These are phyloP conservation scores for Pao palembangensis DNA, from an alignment of 2,113 vertebrate genomes.

Conservation along the genomic window DNA sequence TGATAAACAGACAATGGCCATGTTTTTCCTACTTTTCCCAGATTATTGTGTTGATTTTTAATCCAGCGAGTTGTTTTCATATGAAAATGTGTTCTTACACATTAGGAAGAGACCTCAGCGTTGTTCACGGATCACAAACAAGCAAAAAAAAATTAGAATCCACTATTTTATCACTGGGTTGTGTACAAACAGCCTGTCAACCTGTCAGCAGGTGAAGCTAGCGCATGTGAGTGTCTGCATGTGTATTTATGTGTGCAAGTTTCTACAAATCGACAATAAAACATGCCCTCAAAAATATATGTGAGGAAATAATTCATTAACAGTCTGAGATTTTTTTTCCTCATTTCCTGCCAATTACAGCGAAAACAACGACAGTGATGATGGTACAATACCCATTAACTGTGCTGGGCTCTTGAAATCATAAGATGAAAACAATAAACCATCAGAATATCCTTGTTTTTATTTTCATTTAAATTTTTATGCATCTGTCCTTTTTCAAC, in stretches of 20 bases:
- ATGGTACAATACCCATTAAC: constrained; percentile 53
- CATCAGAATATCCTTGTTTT: constrained; percentile 48
- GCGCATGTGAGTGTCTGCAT: constrained; percentile 14
- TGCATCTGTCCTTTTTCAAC: constrained; percentile 31
- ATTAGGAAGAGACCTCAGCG: constrained; percentile 22
- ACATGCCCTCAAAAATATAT: constrained; percentile 48
- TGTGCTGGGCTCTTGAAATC: constrained; percentile 36
- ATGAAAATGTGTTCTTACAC: constrained; percentile 19
- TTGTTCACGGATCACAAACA: constrained; percentile 24
- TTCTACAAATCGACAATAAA: constrained; percentile 40
- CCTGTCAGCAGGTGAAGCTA: constrained; percentile 33
- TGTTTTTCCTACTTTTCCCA: neutral
- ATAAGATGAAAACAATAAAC: constrained; percentile 51
- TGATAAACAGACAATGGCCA: too few relatives aligned
- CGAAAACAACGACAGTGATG: constrained; percentile 56
- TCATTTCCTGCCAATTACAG: constrained; percentile 68
- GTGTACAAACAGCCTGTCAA: constrained; percentile 3
- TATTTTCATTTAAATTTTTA: constrained; percentile 54
- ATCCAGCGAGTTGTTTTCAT: constrained; percentile 27
- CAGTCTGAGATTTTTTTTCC: constrained; percentile 44
- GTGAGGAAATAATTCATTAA: constrained; percentile 72
- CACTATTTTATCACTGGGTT: constrained; percentile 18
- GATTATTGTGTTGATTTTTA: constrained; percentile 8
- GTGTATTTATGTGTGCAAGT: neutral
- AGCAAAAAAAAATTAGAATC: constrained; percentile 27